These are phyloP conservation scores for Dolichomitus sp. DNA, from an alignment of 2,888 invertebrate species.

Conservation along the genomic window DNA sequence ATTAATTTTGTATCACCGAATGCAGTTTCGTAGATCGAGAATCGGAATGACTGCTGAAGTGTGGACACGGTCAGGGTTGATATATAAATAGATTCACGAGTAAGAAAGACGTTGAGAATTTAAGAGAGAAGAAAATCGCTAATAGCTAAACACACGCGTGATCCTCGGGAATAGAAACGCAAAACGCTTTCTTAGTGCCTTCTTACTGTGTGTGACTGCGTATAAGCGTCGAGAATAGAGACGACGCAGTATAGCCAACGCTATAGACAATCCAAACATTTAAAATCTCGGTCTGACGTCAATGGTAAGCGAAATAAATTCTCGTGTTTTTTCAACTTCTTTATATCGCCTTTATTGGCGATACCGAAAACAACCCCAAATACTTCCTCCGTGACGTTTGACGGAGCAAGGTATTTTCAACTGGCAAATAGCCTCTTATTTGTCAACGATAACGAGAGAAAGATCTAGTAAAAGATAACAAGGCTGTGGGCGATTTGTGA, in stretches of 20 bases:
- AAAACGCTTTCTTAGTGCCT: not conserved
- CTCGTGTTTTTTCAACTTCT: not conserved
- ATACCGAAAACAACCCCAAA: constrained; percentile 4
- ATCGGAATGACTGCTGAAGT: constrained; percentile 20
- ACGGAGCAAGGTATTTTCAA: not conserved
- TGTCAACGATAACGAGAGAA: constrained; percentile 10
- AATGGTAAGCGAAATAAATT: constrained; percentile 40
- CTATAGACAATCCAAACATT: not conserved
- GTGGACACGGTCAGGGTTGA: constrained; percentile 21
- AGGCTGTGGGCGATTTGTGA: not conserved
- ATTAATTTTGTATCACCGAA: not conserved
- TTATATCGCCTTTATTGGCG: constrained; percentile 12
- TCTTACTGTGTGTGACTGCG: not conserved
- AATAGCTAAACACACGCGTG: constrained; percentile 18
- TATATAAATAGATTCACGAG: constrained; percentile 6
- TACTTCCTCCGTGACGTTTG: not conserved
- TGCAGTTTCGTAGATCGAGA: constrained; percentile 13
- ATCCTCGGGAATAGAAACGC: constrained; percentile 7
- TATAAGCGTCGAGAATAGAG: constrained; percentile 35
- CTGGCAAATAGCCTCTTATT: constrained; percentile 18
- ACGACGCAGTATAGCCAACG: constrained; percentile 9
- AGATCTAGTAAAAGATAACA: constrained; percentile 31
- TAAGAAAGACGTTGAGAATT: not conserved
- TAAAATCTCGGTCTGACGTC: constrained; percentile 46
- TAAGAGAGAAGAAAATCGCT: not conserved